phyloP scores from a whole-genome alignment of 2,888 invertebrate species.

The Blomia tropicalis region DNA sequence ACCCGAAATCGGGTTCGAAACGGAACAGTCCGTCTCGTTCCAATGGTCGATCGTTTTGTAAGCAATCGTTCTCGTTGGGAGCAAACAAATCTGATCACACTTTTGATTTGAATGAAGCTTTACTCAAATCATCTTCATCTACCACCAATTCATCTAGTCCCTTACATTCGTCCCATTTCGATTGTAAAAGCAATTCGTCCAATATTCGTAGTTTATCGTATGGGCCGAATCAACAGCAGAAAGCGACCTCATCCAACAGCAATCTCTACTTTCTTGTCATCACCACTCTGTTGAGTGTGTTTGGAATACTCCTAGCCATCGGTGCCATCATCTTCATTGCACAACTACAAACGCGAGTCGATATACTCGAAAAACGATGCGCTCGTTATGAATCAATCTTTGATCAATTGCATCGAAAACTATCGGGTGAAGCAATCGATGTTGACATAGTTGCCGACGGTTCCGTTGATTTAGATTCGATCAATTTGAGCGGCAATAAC shows the following conservation, averaged over 20 bases:
- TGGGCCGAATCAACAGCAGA: not conserved
- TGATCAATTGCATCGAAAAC: not conserved
- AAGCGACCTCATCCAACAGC: not conserved
- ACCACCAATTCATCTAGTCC: not conserved
- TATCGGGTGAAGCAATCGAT: too few relatives aligned
- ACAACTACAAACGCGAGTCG: not conserved
- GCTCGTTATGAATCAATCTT: not conserved
- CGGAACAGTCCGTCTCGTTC: not conserved
- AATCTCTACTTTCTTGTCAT: slow-evolving; percentile 11
- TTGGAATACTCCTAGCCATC: slow-evolving; percentile 11
- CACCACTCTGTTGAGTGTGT: slow-evolving; percentile 5
- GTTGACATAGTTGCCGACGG: too few relatives aligned
- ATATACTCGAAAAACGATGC: not conserved
- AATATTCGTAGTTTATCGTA: too few relatives aligned
- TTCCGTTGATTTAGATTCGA: not conserved
- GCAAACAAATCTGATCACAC: not conserved
- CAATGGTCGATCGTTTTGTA: not conserved
- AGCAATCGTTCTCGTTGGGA: not conserved
- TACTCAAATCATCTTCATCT: not conserved
- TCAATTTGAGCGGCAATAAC: not conserved
- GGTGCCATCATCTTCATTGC: slow-evolving; percentile 4
- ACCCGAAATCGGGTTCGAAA: not conserved
- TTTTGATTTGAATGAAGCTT: not conserved
- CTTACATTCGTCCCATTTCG: slow-evolving; percentile 5
- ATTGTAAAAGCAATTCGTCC: too few relatives aligned